Conservation (phyloP, 2,797 vertebrate genomes). For the Acanthis flammea region DNA sequence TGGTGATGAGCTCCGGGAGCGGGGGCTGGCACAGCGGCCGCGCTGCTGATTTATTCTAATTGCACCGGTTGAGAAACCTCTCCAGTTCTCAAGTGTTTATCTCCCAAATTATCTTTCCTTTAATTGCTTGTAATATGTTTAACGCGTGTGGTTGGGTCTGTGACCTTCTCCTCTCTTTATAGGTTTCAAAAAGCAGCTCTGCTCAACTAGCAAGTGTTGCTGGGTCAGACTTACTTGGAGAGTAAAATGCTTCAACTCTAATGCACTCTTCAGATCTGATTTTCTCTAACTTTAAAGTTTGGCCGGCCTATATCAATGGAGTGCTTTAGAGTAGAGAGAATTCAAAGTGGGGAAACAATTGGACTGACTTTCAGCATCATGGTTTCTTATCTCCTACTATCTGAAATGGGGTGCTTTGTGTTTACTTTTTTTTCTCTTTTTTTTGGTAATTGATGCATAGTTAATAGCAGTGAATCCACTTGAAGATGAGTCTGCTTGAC, state of each 20-base stretch:
- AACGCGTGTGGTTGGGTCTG: constrained; percentile 19
- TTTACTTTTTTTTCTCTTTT: not conserved
- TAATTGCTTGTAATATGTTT: constrained; percentile 21
- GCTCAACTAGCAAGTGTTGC: not conserved
- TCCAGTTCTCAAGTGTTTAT: constrained; percentile 38
- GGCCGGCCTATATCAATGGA: not conserved
- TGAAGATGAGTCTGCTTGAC: fast-evolving
- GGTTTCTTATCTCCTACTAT: not conserved
- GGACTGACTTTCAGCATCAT: not conserved
- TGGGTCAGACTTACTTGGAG: not conserved
- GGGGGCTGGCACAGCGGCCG: not conserved
- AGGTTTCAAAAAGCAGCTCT: not conserved
- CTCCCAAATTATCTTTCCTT: constrained; percentile 39
- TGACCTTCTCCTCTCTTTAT: not conserved
- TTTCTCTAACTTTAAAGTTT: not conserved
- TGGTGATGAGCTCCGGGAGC: not conserved
- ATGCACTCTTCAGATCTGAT: not conserved
- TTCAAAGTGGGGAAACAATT: not conserved
- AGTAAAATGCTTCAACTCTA: not conserved
- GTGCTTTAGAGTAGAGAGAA: not conserved
- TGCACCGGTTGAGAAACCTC: constrained; percentile 26
- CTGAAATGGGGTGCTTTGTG: not conserved
- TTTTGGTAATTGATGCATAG: not conserved
- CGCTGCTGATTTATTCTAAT: not conserved
- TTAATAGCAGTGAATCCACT: not conserved